Conservation (phyloP, 2,113 vertebrate genomes). For the Lamprotornis superbus region DNA sequence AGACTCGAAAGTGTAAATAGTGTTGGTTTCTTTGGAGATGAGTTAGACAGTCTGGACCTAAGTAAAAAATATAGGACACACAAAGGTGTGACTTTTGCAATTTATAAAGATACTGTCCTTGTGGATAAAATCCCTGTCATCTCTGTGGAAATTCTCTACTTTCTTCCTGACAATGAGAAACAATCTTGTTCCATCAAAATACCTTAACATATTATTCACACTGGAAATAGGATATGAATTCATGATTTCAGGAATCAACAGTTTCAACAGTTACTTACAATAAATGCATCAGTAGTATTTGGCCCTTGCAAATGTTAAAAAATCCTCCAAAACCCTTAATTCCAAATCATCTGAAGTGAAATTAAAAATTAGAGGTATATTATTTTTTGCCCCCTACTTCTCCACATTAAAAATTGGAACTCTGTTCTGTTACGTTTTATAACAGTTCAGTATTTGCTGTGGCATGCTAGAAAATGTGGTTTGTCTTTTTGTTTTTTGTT, state of each 20-base stretch:
- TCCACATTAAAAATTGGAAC: not conserved
- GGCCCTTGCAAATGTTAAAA: not conserved
- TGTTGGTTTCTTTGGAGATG: not conserved
- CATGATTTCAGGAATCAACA: not conserved
- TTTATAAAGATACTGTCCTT: not conserved
- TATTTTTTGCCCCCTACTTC: not conserved
- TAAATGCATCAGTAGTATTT: not conserved
- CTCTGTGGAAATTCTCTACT: not conserved
- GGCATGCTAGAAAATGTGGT: fast-evolving
- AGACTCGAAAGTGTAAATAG: not conserved
- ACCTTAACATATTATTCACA: not conserved
- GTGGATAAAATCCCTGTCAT: not conserved
- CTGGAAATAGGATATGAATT: not conserved
- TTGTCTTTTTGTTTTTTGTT: not conserved
- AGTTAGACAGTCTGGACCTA: not conserved
- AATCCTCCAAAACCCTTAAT: not conserved
- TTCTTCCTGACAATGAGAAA: not conserved
- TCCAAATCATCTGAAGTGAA: not conserved
- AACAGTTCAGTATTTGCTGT: not conserved
- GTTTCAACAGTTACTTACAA: not conserved
- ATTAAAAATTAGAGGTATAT: not conserved
- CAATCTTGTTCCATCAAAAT: not conserved
- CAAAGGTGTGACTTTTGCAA: constrained; percentile 10
- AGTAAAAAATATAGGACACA: not conserved
- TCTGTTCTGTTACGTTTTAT: not conserved